Base-by-base conservation (phyloP, 1,140 invertebrate genomes). In the Neocloeon triangulifer region DNA sequence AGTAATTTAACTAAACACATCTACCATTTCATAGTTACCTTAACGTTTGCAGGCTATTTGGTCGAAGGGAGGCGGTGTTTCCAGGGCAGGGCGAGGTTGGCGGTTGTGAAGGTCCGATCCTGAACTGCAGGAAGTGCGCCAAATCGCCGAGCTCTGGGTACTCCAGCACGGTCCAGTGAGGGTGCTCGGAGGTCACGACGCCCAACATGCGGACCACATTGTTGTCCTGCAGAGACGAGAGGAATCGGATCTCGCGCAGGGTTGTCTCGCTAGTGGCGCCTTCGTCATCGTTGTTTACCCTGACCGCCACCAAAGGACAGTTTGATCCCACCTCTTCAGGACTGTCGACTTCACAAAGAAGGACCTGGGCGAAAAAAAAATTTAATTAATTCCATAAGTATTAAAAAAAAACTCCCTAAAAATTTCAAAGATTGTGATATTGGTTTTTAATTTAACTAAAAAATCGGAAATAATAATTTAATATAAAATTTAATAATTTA, bases 101-200 rank as follows among this genome's bases (percentile, higher is more conserved):
- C 19, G 27, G 3, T 13, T 32, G 19, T 9, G 31, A 22, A 17
- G 46, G 21, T n/a, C n/a, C n/a, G n/a, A n/a, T n/a, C 25, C 31
- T 32, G 31, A 21, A 32, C 25, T 32, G 16, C 7, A 80, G 58
- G 52, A 74, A 75, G 47, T 79, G 72, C 43, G 70, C 66, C 10
- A 82, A 59, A 54, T 81, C 76, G n/a, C 76, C 75, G 37, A 73
- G 64, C 42, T 75, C 73, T 40, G 72, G 59, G 49, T 77, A 77
- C 50, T 84, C 77, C 33, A 78, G 64, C 18, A 82, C 62, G 38
- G 73, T 65, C 59, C 70, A 73, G 8, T 69, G 59, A 5, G 70
- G 69, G 33, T 69, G 54, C 33, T 66, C 64, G 14, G 50, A 50
- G 4, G 56, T 49, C 3, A 73, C 73, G 19, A 79, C 62, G 5